Evolutionary conservation across 2,888 invertebrate species (phyloP).

Genomic region (Eutolmus rufibarbis): DNA sequence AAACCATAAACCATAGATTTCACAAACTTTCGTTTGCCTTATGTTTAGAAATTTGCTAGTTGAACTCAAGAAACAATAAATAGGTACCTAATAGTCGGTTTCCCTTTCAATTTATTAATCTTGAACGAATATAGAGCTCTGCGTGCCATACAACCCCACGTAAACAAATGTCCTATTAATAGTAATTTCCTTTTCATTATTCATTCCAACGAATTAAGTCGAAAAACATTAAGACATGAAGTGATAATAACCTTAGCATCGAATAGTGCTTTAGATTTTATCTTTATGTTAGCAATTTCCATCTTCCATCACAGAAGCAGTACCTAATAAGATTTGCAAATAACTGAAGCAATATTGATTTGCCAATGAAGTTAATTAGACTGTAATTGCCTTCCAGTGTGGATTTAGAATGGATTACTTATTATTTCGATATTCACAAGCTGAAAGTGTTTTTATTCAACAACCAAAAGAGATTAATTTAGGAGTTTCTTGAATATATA

Average conservation of each 20-base stretch:
- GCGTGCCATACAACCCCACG: too few relatives aligned
- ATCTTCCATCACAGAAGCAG: not conserved
- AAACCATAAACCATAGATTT: too few relatives aligned
- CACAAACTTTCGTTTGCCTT: too few relatives aligned
- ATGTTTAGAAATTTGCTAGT: too few relatives aligned
- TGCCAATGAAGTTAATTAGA: not conserved
- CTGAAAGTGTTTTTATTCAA: not conserved
- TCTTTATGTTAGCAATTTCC: not conserved
- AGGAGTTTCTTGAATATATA: too few relatives aligned
- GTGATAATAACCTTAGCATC: not conserved
- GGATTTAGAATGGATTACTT: not conserved
- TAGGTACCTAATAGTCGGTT: too few relatives aligned
- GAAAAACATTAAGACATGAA: not conserved
- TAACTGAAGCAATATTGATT: not conserved
- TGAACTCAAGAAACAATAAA: too few relatives aligned
- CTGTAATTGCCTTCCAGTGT: not conserved
- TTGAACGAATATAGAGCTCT: too few relatives aligned
- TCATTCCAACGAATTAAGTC: not conserved
- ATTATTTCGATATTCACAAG: not conserved
- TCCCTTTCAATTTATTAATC: too few relatives aligned
- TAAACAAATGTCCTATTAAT: not conserved
- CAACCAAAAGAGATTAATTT: too few relatives aligned
- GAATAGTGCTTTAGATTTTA: not conserved
- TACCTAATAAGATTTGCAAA: not conserved
- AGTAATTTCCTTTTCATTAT: not conserved